Conservation (phyloP, 2,797 vertebrate species). For the Cyclopterus lumpus region DNA sequence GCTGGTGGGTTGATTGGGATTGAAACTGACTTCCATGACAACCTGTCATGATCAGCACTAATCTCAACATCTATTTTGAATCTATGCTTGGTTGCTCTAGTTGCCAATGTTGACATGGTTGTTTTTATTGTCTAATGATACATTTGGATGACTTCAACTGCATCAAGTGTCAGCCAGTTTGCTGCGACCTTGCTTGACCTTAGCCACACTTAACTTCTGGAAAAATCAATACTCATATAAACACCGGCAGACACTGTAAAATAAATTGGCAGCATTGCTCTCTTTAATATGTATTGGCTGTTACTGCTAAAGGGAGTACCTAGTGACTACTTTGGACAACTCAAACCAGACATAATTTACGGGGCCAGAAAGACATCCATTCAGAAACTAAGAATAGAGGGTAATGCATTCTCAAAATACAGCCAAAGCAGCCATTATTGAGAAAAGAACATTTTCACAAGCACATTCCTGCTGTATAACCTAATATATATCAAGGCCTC, state of each 20-base stretch:
- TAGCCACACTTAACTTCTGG: constrained; percentile 19
- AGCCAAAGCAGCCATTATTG: constrained; percentile 46
- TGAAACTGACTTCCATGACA: constrained; percentile 74
- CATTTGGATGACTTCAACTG: constrained; percentile 33
- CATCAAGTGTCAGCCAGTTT: constrained; percentile 30
- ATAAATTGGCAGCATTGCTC: constrained; percentile 29
- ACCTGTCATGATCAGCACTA: constrained; percentile 67
- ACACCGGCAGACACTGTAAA: constrained; percentile 40
- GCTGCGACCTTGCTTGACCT: constrained; percentile 50
- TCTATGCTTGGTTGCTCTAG: constrained; percentile 51
- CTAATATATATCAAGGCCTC: constrained; percentile 24
- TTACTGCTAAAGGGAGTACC: constrained; percentile 42
- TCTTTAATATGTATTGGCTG: constrained; percentile 37
- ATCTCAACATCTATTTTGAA: constrained; percentile 73
- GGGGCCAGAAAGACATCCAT: constrained; percentile 48
- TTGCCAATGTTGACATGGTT: constrained; percentile 33
- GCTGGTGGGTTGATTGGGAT: constrained; percentile 71
- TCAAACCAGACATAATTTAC: constrained; percentile 53
- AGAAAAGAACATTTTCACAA: constrained; percentile 33
- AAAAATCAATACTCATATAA: constrained; percentile 39
- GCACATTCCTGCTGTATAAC: constrained; percentile 22
- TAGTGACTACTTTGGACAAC: constrained; percentile 47
- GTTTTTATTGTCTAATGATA: constrained; percentile 38
- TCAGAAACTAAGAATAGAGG: constrained; percentile 42
- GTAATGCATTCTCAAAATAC: constrained; percentile 35